Evolutionary conservation across 2,113 vertebrate genomes (phyloP).

Genomic region (Petroica traversi): DNA sequence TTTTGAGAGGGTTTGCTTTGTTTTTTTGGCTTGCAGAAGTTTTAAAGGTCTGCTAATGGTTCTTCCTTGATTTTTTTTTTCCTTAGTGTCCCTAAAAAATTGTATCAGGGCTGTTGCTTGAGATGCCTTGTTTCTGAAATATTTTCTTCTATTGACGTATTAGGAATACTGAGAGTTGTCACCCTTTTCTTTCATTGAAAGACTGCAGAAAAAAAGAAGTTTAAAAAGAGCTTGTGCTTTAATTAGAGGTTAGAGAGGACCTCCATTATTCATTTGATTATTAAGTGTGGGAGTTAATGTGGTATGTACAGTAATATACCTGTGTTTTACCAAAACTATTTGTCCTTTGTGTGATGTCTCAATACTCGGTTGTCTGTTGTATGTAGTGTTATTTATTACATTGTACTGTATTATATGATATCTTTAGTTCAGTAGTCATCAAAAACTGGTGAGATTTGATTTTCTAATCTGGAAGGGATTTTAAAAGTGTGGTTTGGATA

Average conservation of each 20-base stretch:
- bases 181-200: neutral
- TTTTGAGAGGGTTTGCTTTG: neutral
- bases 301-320: neutral
- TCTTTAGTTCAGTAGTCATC: neutral
- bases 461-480: neutral
- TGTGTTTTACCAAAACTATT: neutral
- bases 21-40: neutral
- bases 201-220: neutral
- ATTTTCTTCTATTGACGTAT: neutral
- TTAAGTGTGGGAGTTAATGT: neutral
- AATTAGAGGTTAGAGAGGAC: neutral
- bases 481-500: neutral
- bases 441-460: neutral
- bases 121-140: neutral
- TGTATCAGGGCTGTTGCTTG: neutral
- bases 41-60: neutral
- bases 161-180: neutral
- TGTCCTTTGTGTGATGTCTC: neutral
- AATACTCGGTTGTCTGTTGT: neutral
- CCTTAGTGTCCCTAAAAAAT: neutral
- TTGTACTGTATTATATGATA: neutral
- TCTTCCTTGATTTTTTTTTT: neutral
- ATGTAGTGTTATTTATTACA: neutral
- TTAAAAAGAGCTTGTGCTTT: neutral
- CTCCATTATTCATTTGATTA: neutral